These are phyloP conservation scores for Indri indri DNA, from an alignment of 2,113 vertebrate species.

Conservation along the genomic window DNA sequence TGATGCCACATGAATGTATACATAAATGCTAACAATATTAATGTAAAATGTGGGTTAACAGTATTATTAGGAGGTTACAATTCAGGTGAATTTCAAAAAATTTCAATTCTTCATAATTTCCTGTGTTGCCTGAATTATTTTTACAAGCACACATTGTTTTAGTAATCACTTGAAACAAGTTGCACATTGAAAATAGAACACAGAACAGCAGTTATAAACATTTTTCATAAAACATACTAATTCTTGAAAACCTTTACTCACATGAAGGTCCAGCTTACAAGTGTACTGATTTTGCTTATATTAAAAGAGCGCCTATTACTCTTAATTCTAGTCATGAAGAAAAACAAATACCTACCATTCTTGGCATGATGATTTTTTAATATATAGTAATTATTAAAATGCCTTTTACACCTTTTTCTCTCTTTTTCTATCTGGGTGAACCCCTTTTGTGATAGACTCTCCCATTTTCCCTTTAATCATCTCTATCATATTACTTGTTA, in stretches of 20 bases:
- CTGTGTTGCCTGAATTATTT: neutral
- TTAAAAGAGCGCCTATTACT: neutral
- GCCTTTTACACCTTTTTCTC: neutral
- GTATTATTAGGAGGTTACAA: neutral
- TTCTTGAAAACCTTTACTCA: neutral
- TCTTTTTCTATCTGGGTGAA: neutral
- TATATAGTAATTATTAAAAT: conserved; percentile 13
- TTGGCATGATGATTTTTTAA: neutral
- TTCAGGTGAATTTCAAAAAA: neutral
- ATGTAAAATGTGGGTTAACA: neutral
- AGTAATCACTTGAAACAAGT: neutral
- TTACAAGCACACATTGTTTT: neutral
- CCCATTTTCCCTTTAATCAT: neutral
- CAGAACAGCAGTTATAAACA: neutral
- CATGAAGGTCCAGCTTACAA: neutral
- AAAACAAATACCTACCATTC: neutral
- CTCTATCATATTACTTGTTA: neutral
- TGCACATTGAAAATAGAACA: neutral
- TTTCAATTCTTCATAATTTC: conserved; percentile 5
- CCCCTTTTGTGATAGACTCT: neutral
- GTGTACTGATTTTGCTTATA: neutral
- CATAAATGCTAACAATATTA: neutral
- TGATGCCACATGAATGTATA: neutral
- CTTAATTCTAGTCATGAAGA: neutral
- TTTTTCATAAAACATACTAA: neutral